Percentiles rank a stretch among this genome's conserved stretches.
Conservation (phyloP, 2,113 vertebrate species). For the Anser cygnoides region DNA sequence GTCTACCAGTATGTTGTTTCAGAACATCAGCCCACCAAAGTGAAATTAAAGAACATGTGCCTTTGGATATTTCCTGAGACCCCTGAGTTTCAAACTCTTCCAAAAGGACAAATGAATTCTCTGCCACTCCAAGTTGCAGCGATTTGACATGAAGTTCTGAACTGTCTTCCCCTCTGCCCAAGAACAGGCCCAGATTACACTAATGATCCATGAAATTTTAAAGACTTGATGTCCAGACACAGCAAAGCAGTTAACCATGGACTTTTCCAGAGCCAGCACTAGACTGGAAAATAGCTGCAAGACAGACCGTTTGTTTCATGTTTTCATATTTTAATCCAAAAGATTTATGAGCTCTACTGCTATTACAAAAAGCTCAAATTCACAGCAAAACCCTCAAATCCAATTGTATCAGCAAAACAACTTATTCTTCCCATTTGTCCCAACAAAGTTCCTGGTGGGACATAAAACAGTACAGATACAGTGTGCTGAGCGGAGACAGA, state of each 20-base stretch:
- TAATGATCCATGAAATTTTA: not conserved
- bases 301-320: not conserved
- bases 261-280: not conserved
- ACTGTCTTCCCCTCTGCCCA: not conserved
- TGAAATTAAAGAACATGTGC: rapidly evolving
- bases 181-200: not conserved
- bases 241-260: not conserved
- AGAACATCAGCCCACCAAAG: not conserved
- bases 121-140: rapidly evolving
- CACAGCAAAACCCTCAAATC: not conserved
- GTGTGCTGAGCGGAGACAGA: not conserved
- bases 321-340: not conserved
- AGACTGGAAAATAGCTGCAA: not conserved
- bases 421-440: not conserved
- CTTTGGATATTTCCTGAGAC: not conserved
- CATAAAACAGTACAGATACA: not conserved
- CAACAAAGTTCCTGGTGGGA: not conserved
- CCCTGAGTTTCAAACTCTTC: not conserved
- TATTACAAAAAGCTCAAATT: not conserved
- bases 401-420: not conserved
- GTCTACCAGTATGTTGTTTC: not conserved
- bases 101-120: not conserved
- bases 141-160: not conserved
- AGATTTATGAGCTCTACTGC: not conserved
- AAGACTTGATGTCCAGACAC: not conserved